Evolutionary conservation across 2,888 invertebrate genomes (phyloP).

Genomic region (Acrobasis repandana): DNA sequence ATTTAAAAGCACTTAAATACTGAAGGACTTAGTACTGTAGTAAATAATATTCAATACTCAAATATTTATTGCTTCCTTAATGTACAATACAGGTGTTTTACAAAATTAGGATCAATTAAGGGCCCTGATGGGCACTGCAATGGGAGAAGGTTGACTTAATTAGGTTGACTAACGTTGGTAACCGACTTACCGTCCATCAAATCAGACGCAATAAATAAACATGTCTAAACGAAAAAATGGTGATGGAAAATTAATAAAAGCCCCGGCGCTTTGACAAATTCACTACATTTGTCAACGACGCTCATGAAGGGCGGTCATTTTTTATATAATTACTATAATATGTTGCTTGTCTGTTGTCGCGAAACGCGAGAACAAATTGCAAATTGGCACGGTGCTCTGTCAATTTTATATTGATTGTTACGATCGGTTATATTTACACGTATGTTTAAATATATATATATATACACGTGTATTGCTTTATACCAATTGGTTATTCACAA

Average conservation of each 20-base stretch:
- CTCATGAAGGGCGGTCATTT: slow-evolving; percentile 8
- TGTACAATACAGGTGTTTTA: too few species aligned
- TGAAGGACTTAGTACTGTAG: too few species aligned
- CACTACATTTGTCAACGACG: slow-evolving; percentile 7
- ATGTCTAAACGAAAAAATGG: not conserved
- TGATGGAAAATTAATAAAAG: slow-evolving; percentile 17
- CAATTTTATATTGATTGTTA: slow-evolving; percentile 7
- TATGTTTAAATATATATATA: not conserved
- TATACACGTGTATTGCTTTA: too few species aligned
- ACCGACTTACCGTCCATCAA: not conserved
- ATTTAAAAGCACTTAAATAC: too few species aligned
- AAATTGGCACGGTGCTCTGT: not conserved
- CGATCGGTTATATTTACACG: not conserved
- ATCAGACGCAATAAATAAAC: not conserved
- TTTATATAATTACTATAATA: slow-evolving; percentile 18
- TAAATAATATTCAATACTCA: too few species aligned
- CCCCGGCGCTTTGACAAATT: slow-evolving; percentile 11
- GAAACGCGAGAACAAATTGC: slow-evolving; percentile 6
- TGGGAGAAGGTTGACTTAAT: too few species aligned
- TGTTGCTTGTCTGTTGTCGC: slow-evolving; percentile 14
- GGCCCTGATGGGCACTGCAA: too few species aligned
- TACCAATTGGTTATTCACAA: too few species aligned
- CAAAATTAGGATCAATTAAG: too few species aligned
- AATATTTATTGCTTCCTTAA: too few species aligned
- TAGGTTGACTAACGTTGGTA: not conserved